Percentiles rank a stretch among this genome's conserved stretches.
Evolutionary conservation across 2,888 invertebrate species (phyloP).

Genomic region (Ischnura elegans): DNA sequence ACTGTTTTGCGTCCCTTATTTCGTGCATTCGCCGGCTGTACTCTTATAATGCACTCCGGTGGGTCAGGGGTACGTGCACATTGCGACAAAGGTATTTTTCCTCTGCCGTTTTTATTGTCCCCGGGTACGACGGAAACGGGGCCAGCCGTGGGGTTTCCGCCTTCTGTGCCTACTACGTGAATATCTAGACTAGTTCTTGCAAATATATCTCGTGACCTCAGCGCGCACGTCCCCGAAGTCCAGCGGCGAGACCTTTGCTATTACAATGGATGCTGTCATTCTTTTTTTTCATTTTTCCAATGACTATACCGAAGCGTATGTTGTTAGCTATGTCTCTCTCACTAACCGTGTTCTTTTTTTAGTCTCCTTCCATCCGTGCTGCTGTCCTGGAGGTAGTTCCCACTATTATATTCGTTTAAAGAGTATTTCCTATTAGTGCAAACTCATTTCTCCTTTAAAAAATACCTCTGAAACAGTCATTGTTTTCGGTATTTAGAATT

Average conservation of each 20-base stretch:
- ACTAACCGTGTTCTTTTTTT: too few species aligned
- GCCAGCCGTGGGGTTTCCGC: background rate
- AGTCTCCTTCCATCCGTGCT: too few species aligned
- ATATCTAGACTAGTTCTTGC: background rate
- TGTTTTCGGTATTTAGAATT: too few species aligned
- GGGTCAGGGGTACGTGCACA: background rate
- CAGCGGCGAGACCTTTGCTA: background rate
- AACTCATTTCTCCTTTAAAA: too few species aligned
- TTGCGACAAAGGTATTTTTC: background rate
- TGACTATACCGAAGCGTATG: background rate
- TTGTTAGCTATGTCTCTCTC: background rate
- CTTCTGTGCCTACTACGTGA: background rate
- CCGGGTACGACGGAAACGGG: background rate
- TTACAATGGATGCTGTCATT: background rate
- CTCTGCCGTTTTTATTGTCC: background rate
- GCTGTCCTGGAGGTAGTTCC: too few species aligned
- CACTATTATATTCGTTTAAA: too few species aligned
- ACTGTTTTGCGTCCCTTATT: background rate
- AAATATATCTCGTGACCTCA: background rate
- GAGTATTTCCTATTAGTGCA: too few species aligned
- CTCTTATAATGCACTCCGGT: background rate
- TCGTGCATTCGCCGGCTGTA: background rate
- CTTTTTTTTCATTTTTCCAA: background rate
- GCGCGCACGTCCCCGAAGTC: background rate
- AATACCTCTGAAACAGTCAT: too few species aligned